Percentiles rank a stretch among this genome's conserved stretches.
Conservation (phyloP, 2,113 vertebrate species). For the Oreamnos americanus region DNA sequence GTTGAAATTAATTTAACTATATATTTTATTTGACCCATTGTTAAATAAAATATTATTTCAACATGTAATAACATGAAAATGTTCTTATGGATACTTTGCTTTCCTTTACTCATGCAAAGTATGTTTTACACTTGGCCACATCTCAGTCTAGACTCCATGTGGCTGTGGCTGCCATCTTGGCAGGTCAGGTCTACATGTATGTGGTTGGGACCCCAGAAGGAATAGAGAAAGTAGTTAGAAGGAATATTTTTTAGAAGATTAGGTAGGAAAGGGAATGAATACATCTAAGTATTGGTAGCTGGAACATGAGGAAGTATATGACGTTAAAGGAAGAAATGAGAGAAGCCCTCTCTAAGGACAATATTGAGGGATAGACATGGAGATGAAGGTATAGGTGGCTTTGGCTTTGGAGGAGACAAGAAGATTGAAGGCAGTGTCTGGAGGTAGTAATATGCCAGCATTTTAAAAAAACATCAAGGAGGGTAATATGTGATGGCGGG, state of each 20-base stretch:
- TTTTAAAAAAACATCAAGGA: not conserved
- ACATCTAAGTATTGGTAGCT: not conserved
- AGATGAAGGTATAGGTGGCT: not conserved
- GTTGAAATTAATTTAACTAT: not conserved
- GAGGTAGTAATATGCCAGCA: not conserved
- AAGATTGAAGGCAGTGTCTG: not conserved
- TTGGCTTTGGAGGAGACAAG: not conserved
- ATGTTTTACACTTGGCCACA: not conserved
- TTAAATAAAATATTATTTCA: not conserved
- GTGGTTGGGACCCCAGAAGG: not conserved
- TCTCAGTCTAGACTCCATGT: not conserved
- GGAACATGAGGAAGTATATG: not conserved
- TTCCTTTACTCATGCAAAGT: not conserved
- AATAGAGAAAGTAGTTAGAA: not conserved
- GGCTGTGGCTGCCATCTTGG: not conserved
- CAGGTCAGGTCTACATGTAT: not conserved
- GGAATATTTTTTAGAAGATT: not conserved
- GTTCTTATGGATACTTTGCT: not conserved
- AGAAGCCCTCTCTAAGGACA: not conserved
- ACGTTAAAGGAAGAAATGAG: not conserved
- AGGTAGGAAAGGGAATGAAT: not conserved
- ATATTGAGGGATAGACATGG: not conserved
- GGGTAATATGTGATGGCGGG: not conserved
- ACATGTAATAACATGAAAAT: not conserved
- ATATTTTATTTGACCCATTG: not conserved